phyloP scores from a whole-genome alignment of 2,113 vertebrate genomes.

The Hypomesus transpacificus region DNA sequence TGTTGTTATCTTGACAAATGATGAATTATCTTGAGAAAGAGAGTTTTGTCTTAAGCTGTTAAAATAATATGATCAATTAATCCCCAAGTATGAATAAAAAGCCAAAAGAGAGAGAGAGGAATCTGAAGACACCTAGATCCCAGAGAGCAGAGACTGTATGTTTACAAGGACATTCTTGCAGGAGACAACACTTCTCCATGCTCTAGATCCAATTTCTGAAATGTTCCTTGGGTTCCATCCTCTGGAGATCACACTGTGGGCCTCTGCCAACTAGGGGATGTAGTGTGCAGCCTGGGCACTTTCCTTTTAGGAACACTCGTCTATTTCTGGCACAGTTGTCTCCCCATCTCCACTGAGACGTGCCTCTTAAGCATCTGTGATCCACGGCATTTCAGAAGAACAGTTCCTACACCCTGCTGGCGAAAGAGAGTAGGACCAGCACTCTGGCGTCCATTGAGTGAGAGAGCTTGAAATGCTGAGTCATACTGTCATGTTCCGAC shows the following conservation, averaged over 20 bases:
- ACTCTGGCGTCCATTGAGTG: too few species aligned
- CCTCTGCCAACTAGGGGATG: conserved; percentile 11
- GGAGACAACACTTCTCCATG: background rate
- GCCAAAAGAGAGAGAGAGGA: background rate
- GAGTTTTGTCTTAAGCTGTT: too few species aligned
- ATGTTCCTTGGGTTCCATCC: conserved; percentile 12
- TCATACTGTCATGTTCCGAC: too few species aligned
- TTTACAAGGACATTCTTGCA: conserved; percentile 8
- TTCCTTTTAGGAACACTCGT: conserved; percentile 19
- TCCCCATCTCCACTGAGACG: background rate
- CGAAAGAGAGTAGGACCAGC: too few species aligned
- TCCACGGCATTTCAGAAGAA: background rate
- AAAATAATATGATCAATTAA: too few species aligned
- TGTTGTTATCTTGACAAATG: too few species aligned
- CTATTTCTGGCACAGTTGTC: conserved; percentile 5
- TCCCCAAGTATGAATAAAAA: too few species aligned
- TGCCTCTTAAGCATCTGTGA: background rate
- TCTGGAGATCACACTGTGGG: background rate
- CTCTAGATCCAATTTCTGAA: conserved; percentile 23
- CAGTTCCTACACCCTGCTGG: background rate
- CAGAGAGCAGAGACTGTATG: too few species aligned
- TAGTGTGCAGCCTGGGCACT: conserved; percentile 10
- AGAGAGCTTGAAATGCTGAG: too few species aligned
- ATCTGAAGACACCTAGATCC: too few species aligned
- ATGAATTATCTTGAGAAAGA: too few species aligned